Evolutionary conservation across 2,888 invertebrate genomes (phyloP), one percentile per base, ranked within the genome.

Genomic region (Lottia gigantea): DNA sequence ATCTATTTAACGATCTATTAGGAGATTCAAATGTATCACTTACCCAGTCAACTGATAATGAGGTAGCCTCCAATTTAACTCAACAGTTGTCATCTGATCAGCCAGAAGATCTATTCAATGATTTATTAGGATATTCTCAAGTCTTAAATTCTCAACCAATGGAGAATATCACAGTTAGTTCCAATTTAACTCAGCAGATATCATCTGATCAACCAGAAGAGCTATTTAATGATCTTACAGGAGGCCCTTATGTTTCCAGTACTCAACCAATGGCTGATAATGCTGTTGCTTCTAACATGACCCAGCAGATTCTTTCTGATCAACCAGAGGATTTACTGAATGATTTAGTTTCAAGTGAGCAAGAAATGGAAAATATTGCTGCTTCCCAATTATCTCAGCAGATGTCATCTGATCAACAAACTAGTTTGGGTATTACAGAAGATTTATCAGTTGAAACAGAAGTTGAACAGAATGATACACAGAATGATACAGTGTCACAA

Each of bases 51-150:
- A 40, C 11, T n/a, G 26, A 40, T 47, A 70, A 72, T 66, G 66
- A 66, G 19, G 66, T 63, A 12, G 69, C 72, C 11, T 23, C 61
- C 47, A 46, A 63, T 23, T 49, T 70, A 23, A 63, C 40, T 40
- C 40, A 40, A 1, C 40, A 40, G 40, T 6, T 40, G 40, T 40
- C 40, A 40, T 40, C 40, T 40, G 40, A 40, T 40, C 31, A 31
- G 6, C 19, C n/a, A 49, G 49, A n/a, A 16, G 49, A 49, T 49
- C 49, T 49, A n/a, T 49, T 49, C 8, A 16, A 19, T 49, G 19
- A 49, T 11, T 16, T 49, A 4, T 31, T 31, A 31, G 31, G 31
- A 4, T 2, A 6, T 6, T 31, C 31, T 31, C 3, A 31, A 49
- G 19, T 31, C 6, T 31, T 31, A 2, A 31, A 6, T n/a, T 3